phyloP scores from a whole-genome alignment of 2,888 invertebrate genomes.

The Pristionchus japonicus region DNA sequence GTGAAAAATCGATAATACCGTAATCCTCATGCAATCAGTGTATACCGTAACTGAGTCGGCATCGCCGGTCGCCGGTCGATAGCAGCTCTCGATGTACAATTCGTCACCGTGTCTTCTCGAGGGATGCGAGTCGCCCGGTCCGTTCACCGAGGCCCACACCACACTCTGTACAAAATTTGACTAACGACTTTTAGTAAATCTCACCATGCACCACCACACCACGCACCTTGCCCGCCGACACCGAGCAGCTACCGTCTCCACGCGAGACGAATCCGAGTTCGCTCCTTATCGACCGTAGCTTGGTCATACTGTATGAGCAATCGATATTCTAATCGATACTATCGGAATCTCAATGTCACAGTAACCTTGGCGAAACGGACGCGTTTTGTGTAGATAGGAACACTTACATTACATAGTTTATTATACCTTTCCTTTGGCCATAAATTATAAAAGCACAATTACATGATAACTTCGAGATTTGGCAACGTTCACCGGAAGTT shows the following conservation, averaged over 20 bases:
- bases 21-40: background rate
- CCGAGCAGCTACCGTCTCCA: conserved; percentile 22
- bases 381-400: background rate
- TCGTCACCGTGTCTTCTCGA: conserved; percentile 17
- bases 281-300: conserved; percentile 21
- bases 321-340: background rate
- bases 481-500: background rate
- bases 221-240: conserved; percentile 8
- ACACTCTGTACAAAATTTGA: background rate
- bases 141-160: conserved; percentile 44
- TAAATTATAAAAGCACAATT: background rate
- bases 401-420: background rate
- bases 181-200: background rate
- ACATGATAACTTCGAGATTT: background rate
- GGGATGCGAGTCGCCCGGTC: conserved; percentile 35
- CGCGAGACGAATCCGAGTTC: conserved; percentile 31
- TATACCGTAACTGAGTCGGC: background rate
- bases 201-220: background rate
- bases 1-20: conserved; percentile 22
- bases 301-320: conserved; percentile 1
- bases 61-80: background rate
- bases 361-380: background rate
- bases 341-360: background rate
- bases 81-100: conserved; percentile 34
- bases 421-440: background rate